Conservation (phyloP, 53 echinoderm and acorn worm species). For the Antedon mediterranea region DNA sequence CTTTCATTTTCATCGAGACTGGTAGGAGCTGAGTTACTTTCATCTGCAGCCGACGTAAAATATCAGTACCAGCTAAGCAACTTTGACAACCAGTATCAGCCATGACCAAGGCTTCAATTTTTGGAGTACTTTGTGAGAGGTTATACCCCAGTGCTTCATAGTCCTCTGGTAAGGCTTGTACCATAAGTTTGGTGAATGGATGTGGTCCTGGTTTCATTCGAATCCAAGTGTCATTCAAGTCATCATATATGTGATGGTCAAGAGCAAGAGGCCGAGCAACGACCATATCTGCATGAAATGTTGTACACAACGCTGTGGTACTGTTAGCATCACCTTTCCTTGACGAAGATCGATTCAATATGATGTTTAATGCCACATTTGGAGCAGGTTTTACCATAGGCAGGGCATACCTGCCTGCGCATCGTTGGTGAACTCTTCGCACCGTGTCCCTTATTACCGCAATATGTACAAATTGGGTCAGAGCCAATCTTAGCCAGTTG, state of each 20-base stretch:
- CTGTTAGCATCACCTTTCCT: neutral
- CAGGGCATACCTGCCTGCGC: slow-evolving; percentile 4
- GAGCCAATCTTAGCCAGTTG: neutral
- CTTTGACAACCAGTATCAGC: no score
- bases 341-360: neutral
- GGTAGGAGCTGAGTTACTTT: no score
- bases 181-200: neutral
- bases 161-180: neutral
- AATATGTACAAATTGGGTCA: slow-evolving; percentile 8
- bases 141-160: neutral
- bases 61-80: no score
- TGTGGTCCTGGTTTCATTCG: neutral
- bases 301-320: neutral
- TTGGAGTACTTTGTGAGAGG: neutral
- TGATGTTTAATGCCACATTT: slow-evolving; percentile 13
- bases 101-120: no score
- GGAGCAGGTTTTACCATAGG: slow-evolving; percentile 24
- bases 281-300: neutral
- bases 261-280: neutral
- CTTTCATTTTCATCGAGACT: no score
- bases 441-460: slow-evolving; percentile 18
- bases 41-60: no score
- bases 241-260: slow-evolving; percentile 2
- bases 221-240: slow-evolving; percentile 10
- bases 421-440: neutral